Evolutionary conservation across 2,888 invertebrate genomes (phyloP), one percentile per base, ranked within the genome.

Genomic region (Sinhomidia bicolor): DNA sequence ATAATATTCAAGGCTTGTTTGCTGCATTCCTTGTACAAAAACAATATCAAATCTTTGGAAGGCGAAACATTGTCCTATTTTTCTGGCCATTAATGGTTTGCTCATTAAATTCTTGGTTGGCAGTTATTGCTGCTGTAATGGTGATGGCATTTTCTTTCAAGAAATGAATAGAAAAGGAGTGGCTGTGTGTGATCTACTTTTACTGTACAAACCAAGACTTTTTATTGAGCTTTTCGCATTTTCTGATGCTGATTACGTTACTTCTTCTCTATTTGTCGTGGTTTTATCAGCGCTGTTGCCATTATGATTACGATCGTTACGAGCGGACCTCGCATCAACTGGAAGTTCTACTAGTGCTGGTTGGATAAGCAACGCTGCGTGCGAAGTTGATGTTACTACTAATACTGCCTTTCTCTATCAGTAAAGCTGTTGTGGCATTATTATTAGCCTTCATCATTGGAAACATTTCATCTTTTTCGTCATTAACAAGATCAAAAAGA

Each of bases 41-140:
- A n/a, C n/a, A n/a, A n/a, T n/a, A n/a, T n/a, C n/a, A n/a, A n/a
- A n/a, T n/a, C n/a, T n/a, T n/a, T n/a, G n/a, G n/a, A n/a, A n/a
- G n/a, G n/a, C n/a, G 26, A 14, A 7, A 20, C 36, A 26, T 7
- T 44, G 60, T 6, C 44, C 62, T 14, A 44, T 51, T 57, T 23
- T n/a, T n/a, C 41, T 29, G 20, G 62, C 41, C 44, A 79, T 80
- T 80, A 80, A 80, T 80, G 80, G 32, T 20, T 51, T 80, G 62
- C 44, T 62, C 80, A 80, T 80, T 80, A 80, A 80, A 80, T 68
- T 65, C 32, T 44, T 81, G 12, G 47, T 65, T 81, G 81, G 68
- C 68, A 47, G 81, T 81, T 81, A 81, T 81, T 81, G 80, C 80
- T 14, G 54, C 5, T 80, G 62, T 12, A 57, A 79, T 44, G 62